Conservation (phyloP, 2,888 invertebrate genomes). For the Hirtodrosophila trivittata region DNA sequence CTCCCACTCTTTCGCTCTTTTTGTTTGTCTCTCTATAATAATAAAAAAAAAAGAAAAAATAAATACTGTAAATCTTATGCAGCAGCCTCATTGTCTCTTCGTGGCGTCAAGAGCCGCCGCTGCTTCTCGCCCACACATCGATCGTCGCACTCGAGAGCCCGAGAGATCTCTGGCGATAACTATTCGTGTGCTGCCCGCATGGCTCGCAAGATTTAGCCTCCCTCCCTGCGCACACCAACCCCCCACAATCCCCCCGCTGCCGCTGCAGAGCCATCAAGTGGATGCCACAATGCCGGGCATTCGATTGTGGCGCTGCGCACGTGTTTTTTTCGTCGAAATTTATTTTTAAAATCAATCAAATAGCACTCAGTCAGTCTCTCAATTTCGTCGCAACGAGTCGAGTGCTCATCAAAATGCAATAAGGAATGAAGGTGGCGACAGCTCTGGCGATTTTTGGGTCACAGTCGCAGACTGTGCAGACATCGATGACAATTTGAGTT, state of each 20-base stretch:
- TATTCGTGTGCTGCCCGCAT: conserved; percentile 27
- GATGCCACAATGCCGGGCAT: conserved; percentile 26
- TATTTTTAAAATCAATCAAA: conserved; percentile 76
- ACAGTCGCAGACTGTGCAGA: conserved; percentile 35
- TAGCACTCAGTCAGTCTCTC: conserved; percentile 28
- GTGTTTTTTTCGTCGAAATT: conserved; percentile 46
- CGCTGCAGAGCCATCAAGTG: conserved; percentile 20
- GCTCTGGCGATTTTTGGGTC: conserved; percentile 43
- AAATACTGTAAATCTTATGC: conserved; percentile 30
- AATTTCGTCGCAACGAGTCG: conserved; percentile 12
- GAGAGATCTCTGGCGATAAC: conserved; percentile 41
- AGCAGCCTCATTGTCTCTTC: conserved; percentile 30
- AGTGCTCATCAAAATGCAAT: conserved; percentile 56
- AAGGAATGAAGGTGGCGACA: conserved; percentile 52
- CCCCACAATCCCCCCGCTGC: not conserved
- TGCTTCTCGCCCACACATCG: conserved; percentile 49
- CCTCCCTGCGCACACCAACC: not conserved
- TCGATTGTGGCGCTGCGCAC: conserved; percentile 29
- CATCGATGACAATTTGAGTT: conserved; percentile 46
- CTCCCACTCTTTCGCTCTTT: conserved; percentile 12
- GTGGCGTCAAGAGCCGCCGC: conserved; percentile 42
- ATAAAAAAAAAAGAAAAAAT: no score
- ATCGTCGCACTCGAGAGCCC: conserved; percentile 30
- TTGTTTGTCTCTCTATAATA: conserved; percentile 1
- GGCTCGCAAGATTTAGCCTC: not conserved